phyloP scores from a whole-genome alignment of 2,888 invertebrate genomes.

The Xanthia icteritia region DNA sequence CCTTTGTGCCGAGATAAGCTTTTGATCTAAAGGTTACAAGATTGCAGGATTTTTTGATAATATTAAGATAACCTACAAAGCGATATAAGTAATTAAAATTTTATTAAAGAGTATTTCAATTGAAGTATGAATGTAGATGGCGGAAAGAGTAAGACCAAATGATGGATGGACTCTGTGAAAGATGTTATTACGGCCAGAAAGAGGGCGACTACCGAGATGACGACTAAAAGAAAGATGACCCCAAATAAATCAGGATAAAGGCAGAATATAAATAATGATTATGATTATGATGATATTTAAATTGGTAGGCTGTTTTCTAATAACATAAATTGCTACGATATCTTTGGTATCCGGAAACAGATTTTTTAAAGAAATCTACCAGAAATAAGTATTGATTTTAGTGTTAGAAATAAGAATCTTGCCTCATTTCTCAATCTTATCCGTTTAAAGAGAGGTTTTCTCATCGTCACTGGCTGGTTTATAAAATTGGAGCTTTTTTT shows the following conservation, averaged over 20 bases:
- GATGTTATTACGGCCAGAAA: too few relatives aligned
- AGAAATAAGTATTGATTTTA: slow-evolving; percentile 3
- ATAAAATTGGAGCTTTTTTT: neutral
- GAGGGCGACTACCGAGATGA: too few relatives aligned
- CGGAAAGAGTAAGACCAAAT: too few relatives aligned
- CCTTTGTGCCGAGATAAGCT: slow-evolving; percentile 42
- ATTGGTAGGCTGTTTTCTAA: neutral
- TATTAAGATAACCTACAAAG: slow-evolving; percentile 18
- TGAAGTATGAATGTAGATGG: neutral
- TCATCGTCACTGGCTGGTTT: neutral
- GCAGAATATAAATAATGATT: too few relatives aligned
- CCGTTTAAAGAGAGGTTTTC: too few relatives aligned
- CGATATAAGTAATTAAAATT: slow-evolving; percentile 22
- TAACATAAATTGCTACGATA: neutral
- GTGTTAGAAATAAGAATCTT: neutral
- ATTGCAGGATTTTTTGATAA: slow-evolving; percentile 24
- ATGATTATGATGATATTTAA: slow-evolving; percentile 1
- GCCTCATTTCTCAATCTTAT: neutral
- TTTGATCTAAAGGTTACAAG: slow-evolving; percentile 43
- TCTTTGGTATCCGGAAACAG: too few relatives aligned
- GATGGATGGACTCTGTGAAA: too few relatives aligned
- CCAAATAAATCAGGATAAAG: too few relatives aligned
- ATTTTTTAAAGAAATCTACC: too few relatives aligned
- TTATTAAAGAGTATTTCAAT: neutral
- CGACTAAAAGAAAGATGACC: too few relatives aligned